Percentiles rank a stretch among this genome's conserved stretches.
phyloP scores from a whole-genome alignment of 2,797 vertebrate genomes.

The Phoxinus dragarum region DNA sequence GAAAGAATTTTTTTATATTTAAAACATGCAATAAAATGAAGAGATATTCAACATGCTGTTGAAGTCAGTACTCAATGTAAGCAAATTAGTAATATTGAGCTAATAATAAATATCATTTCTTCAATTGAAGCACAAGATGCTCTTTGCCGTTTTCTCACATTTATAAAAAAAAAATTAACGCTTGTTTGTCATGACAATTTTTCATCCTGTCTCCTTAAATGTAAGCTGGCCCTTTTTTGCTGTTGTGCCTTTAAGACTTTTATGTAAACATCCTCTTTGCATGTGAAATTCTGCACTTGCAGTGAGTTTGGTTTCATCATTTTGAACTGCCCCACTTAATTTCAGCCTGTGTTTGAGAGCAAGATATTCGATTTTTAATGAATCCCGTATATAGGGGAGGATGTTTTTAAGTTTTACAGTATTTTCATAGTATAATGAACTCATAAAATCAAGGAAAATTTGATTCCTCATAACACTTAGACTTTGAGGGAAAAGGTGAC shows the following conservation, averaged over 20 bases:
- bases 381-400: background rate
- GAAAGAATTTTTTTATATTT: background rate
- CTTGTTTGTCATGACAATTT: background rate
- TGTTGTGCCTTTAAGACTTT: background rate
- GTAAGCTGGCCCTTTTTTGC: background rate
- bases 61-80: background rate
- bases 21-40: background rate
- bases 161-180: too few species aligned
- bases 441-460: background rate
- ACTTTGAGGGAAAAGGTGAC: too few species aligned
- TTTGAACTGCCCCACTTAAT: background rate
- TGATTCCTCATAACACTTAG: background rate
- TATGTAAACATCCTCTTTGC: slow-evolving; percentile 29
- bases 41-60: background rate
- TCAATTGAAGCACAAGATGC: background rate
- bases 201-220: background rate
- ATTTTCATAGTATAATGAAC: background rate
- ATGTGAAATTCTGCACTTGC: background rate
- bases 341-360: background rate
- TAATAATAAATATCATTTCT: background rate
- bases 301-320: background rate
- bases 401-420: background rate
- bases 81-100: background rate
- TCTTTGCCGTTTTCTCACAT: too few species aligned
- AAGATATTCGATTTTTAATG: background rate